These are phyloP conservation scores for Leuciscus idus DNA, from an alignment of 2,113 vertebrate genomes.

Conservation along the genomic window DNA sequence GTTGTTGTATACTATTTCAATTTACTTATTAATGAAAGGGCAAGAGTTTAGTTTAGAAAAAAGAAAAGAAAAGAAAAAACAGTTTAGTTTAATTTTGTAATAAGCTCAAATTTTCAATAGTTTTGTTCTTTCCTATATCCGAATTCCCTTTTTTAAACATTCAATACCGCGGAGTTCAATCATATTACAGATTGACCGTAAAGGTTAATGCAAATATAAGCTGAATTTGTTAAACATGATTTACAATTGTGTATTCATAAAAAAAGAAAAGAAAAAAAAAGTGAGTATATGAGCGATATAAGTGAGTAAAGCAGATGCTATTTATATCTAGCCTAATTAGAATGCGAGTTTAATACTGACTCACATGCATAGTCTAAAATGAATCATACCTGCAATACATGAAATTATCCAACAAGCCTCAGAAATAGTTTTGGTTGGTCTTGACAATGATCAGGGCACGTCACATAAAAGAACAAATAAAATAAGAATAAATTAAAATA, in stretches of 20 bases:
- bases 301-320: neutral
- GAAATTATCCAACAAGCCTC: neutral
- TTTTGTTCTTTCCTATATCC: neutral
- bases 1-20: neutral
- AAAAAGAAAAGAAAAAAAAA: neutral
- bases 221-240: neutral
- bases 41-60: neutral
- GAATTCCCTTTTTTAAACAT: neutral
- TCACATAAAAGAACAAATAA: neutral
- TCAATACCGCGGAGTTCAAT: neutral
- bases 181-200: neutral
- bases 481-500: neutral
- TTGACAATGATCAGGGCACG: neutral
- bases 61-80: no score
- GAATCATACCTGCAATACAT: neutral
- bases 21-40: neutral
- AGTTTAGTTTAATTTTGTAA: neutral
- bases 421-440: neutral
- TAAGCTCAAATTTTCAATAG: neutral
- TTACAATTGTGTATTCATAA: neutral
- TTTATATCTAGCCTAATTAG: neutral
- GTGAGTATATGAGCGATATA: neutral
- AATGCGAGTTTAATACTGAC: neutral
- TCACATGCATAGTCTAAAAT: neutral
- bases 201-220: neutral